Evolutionary conservation across 2,888 invertebrate genomes (phyloP).

Genomic region (Melieria crassipennis): DNA sequence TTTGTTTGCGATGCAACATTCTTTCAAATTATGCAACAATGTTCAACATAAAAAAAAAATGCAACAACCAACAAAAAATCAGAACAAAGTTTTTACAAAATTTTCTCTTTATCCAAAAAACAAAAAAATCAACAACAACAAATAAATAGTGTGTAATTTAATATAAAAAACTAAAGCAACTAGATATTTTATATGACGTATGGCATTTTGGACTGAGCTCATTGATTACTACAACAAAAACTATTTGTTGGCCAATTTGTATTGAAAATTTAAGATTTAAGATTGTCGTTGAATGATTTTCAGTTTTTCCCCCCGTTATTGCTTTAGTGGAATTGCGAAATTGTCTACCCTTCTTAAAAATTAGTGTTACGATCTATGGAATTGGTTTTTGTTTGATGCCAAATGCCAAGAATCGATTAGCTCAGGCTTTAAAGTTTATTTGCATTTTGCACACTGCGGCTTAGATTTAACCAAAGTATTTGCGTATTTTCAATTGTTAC

Average conservation of each 20-base stretch:
- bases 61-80: slow-evolving; percentile 43
- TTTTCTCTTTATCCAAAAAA: slow-evolving; percentile 63
- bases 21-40: neutral
- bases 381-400: neutral
- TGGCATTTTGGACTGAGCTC: slow-evolving; percentile 37
- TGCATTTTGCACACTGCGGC: slow-evolving; percentile 66
- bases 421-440: slow-evolving; percentile 58
- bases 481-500: slow-evolving; percentile 11
- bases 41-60: slow-evolving; percentile 38
- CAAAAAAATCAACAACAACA: slow-evolving; percentile 26
- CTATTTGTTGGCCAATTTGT: slow-evolving; percentile 24
- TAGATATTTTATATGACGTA: slow-evolving; percentile 17
- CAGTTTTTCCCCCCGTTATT: neutral
- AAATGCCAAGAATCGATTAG: slow-evolving; percentile 50
- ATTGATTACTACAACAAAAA: slow-evolving; percentile 26
- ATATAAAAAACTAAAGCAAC: slow-evolving; percentile 38
- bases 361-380: too few relatives aligned
- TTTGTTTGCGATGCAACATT: neutral
- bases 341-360: neutral
- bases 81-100: slow-evolving; percentile 61
- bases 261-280: slow-evolving; percentile 19
- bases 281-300: slow-evolving; percentile 14
- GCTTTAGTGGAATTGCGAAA: slow-evolving; percentile 26
- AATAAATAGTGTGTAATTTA: slow-evolving; percentile 56
- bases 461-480: slow-evolving; percentile 48